A percentile compares a stretch with the other conserved stretches of the same genome.
phyloP scores from a whole-genome alignment of 1,140 invertebrate genomes.

The Drosophila repletoides region DNA sequence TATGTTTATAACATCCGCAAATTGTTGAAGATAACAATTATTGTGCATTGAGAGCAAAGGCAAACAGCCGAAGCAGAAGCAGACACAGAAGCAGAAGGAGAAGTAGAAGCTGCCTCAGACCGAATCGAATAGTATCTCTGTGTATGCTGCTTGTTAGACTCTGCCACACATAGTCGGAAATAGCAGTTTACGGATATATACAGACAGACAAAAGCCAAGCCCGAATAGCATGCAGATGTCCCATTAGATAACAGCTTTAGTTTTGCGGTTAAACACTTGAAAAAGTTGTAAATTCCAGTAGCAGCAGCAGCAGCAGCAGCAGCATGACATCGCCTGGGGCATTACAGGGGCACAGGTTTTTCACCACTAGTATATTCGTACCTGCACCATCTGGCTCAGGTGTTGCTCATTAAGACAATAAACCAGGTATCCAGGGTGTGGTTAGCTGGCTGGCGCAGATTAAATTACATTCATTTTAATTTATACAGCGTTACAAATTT shows the following conservation, averaged over 20 bases:
- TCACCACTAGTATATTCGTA: conserved; percentile 23
- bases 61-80: conserved; percentile 34
- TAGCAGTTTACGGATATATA: conserved; percentile 77
- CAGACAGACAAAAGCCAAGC: conserved; percentile 54
- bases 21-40: conserved; percentile 81
- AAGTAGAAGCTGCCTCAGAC: conserved; percentile 24
- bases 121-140: conserved; percentile 16
- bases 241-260: conserved; percentile 69
- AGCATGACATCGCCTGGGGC: conserved; percentile 30
- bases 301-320: too few species aligned
- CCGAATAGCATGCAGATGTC: conserved; percentile 70
- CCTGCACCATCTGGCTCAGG: conserved; percentile 29
- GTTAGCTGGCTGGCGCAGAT: conserved; percentile 33
- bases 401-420: conserved; percentile 62
- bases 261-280: conserved; percentile 55
- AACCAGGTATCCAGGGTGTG: conserved; percentile 29
- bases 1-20: conserved; percentile 80
- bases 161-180: conserved; percentile 63
- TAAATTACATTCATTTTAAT: conserved; percentile 51
- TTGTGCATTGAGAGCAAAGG: conserved; percentile 76
- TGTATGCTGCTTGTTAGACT: conserved; percentile 36
- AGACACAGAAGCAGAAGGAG: conserved; percentile 2
- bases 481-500: too few species aligned
- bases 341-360: conserved; percentile 26
- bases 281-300: conserved; percentile 66